Conservation (phyloP, 2,888 invertebrate genomes). For the Pycnomerus fuliginosus region DNA sequence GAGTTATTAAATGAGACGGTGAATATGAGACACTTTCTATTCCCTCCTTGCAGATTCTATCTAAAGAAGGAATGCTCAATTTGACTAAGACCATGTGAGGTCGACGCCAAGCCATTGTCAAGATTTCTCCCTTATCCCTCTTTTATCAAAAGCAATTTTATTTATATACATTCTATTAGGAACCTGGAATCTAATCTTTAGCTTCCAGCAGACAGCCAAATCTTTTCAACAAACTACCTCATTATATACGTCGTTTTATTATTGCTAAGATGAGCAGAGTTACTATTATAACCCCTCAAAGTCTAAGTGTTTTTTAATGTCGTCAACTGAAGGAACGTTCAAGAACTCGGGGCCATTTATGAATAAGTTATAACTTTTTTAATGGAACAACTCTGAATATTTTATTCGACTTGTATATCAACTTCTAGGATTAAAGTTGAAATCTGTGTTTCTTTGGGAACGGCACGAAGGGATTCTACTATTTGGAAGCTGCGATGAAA, state of each 20-base stretch:
- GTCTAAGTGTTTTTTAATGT: conserved; percentile 35
- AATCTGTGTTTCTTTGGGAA: conserved; percentile 47
- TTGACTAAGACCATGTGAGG: conserved; percentile 29
- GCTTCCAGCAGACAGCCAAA: too few species aligned
- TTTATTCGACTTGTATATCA: conserved; percentile 30
- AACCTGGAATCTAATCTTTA: too few species aligned
- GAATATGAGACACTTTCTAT: conserved; percentile 3
- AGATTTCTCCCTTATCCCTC: conserved; percentile 13
- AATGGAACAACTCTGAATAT: conserved; percentile 38
- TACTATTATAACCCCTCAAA: too few species aligned
- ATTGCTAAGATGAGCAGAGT: too few species aligned
- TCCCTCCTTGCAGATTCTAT: too few species aligned
- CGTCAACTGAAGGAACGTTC: conserved; percentile 7
- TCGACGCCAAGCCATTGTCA: conserved; percentile 19
- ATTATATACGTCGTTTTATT: too few species aligned
- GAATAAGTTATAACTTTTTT: conserved; percentile 37
- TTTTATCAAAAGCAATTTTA: conserved; percentile 21
- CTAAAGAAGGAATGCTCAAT: conserved; percentile 28
- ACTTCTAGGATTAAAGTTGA: conserved; percentile 39
- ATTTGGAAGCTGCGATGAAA: too few species aligned
- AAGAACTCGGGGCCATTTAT: conserved; percentile 22
- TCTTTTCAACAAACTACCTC: too few species aligned
- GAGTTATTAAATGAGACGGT: too few species aligned
- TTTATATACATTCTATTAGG: conserved; percentile 23
- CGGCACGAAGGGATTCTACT: conserved; percentile 45